Conservation (phyloP, 2,888 invertebrate species). For the Iselma pallidipennis region DNA sequence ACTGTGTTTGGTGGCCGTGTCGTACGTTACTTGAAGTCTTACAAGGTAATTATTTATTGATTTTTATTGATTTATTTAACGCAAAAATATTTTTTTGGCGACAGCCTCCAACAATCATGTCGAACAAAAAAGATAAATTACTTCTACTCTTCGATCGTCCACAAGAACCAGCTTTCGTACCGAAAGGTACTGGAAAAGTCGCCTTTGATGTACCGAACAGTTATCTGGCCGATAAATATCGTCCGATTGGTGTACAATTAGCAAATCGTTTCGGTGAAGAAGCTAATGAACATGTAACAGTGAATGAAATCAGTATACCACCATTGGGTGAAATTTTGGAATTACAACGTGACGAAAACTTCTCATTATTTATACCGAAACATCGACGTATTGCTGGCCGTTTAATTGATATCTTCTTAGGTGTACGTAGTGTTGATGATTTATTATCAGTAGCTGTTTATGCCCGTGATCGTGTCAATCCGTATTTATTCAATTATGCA, state of each 20-base stretch:
- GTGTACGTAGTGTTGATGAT: conserved; percentile 72
- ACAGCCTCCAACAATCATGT: too few species aligned
- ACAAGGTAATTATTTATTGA: too few species aligned
- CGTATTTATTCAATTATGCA: conserved; percentile 79
- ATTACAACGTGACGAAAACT: conserved; percentile 65
- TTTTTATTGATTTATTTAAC: too few species aligned
- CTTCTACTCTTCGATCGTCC: conserved; percentile 74
- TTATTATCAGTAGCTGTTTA: conserved; percentile 71
- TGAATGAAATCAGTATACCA: conserved; percentile 62
- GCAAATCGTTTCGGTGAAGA: conserved; percentile 65
- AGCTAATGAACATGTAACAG: conserved; percentile 58
- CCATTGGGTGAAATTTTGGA: conserved; percentile 62
- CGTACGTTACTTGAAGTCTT: too few species aligned
- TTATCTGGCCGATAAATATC: conserved; percentile 62
- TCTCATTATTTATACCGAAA: conserved; percentile 73
- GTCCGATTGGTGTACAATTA: conserved; percentile 62
- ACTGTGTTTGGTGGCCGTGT: too few species aligned
- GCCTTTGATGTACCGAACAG: conserved; percentile 65
- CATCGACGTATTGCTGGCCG: conserved; percentile 73
- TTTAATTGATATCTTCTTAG: conserved; percentile 70
- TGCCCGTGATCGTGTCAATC: conserved; percentile 75
- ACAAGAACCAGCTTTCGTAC: conserved; percentile 74
- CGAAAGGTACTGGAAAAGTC: conserved; percentile 68
- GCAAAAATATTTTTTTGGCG: too few species aligned
- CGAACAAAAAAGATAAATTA: neutral